Base-by-base conservation (phyloP, 1,140 invertebrate species). In the Sipha flava region DNA sequence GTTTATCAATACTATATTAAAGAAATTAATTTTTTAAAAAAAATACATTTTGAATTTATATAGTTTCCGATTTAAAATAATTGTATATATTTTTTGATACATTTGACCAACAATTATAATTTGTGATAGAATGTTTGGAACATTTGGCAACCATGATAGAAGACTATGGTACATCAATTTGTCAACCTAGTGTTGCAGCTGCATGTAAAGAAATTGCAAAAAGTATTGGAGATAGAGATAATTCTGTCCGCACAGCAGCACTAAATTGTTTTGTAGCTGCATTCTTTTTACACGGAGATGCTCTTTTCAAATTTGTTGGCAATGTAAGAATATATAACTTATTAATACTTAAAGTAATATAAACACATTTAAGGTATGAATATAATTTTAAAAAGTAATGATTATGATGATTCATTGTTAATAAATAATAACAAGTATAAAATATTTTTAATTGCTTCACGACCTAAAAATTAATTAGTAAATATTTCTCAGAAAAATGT, bases 211-310 rank as follows among this genome's bases (percentile, higher is more conserved):
- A 96, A 87, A 91, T 99, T 21, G 95, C 96, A 0, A 92, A 92
- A 62, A 96, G 98, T 84, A 98, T 99, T 83, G 92, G 94, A 1
- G 97, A 99, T 86, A 87, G 96, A 43, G 97, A 99, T 86, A 98
- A 96, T 86, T 91, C 92, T n/a, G 97, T 99, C 54, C 88, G 97
- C 73, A 98, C 94, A 86, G 96, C 96, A 14, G 96, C 97, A 2
- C 87, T 99, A 2, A 99, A 98, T 87, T 95, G 94, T 83, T 90
- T 98, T 59, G 94, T 98, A 18, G 91, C 93, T 83, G 96, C 93
- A 0, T 98, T 95, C 85, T 93, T 92, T 85, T 88, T 96, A 29
- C 92, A 96, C 81, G 96, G 96, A 0, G 96, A 98, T 84, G 91
- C 91, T 85, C 88, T 98, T 6, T 75, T 83, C 85, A 97, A 97